Evolutionary conservation across 2,113 vertebrate genomes (phyloP).

Genomic region (Antidorcas marsupialis): DNA sequence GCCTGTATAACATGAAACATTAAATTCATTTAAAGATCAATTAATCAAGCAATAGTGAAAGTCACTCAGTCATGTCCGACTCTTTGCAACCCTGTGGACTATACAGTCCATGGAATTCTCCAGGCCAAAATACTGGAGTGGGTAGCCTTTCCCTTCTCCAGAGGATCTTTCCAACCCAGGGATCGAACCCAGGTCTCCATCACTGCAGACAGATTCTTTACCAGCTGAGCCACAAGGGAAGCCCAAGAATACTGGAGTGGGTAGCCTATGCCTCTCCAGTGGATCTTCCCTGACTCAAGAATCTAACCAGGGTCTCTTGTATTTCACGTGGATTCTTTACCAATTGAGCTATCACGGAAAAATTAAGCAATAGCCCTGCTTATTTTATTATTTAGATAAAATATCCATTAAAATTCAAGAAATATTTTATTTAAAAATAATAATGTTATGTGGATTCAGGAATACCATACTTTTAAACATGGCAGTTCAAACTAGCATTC

Average conservation of each 20-base stretch:
- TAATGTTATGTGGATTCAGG: background rate
- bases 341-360: background rate
- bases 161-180: background rate
- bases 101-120: background rate
- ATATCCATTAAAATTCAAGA: background rate
- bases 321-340: background rate
- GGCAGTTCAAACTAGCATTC: background rate
- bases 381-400: background rate
- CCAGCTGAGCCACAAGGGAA: background rate
- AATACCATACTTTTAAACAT: background rate
- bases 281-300: background rate
- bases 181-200: background rate
- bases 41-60: background rate
- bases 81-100: rapidly evolving
- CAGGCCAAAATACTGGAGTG: background rate
- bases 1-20: background rate
- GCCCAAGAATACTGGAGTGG: background rate
- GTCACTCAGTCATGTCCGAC: background rate
- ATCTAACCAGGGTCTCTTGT: background rate
- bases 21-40: background rate
- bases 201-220: background rate
- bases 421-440: background rate
- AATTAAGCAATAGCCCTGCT: background rate
- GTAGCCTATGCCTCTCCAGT: background rate
- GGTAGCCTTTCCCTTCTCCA: background rate